Percentiles rank a stretch among this genome's conserved stretches.
phyloP scores from a whole-genome alignment of 2,113 vertebrate species.

The Pterocles burchelli region DNA sequence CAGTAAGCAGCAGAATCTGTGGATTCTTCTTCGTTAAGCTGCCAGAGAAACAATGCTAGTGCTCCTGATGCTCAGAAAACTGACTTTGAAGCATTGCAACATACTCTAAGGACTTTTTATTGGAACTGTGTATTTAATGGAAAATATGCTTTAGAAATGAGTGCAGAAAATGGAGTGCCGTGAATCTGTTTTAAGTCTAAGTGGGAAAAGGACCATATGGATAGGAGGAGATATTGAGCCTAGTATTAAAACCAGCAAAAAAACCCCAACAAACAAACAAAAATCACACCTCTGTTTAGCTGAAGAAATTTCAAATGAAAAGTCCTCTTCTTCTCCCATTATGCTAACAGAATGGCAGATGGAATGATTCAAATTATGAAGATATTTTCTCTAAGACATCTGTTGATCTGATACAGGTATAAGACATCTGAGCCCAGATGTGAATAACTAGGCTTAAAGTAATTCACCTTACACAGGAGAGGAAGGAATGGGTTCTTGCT shows the following conservation, averaged over 20 bases:
- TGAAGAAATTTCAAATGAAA: neutral
- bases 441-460: neutral
- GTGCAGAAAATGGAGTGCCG: neutral
- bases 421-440: neutral
- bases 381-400: neutral
- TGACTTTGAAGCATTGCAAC: neutral
- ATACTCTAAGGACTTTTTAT: neutral
- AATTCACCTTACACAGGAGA: neutral
- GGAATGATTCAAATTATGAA: neutral
- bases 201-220: neutral
- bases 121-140: neutral
- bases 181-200: neutral
- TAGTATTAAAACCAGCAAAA: neutral
- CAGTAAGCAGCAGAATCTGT: neutral
- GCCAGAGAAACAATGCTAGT: neutral
- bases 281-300: neutral
- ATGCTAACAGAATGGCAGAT: neutral
- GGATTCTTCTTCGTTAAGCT: neutral
- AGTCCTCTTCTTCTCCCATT: neutral
- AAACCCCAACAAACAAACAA: neutral
- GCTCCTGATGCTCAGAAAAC: neutral
- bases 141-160: neutral
- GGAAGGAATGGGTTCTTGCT: neutral
- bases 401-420: neutral
- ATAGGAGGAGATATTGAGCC: neutral